Base-by-base conservation (phyloP, 1,140 invertebrate species). In the Ceratina australensis region DNA sequence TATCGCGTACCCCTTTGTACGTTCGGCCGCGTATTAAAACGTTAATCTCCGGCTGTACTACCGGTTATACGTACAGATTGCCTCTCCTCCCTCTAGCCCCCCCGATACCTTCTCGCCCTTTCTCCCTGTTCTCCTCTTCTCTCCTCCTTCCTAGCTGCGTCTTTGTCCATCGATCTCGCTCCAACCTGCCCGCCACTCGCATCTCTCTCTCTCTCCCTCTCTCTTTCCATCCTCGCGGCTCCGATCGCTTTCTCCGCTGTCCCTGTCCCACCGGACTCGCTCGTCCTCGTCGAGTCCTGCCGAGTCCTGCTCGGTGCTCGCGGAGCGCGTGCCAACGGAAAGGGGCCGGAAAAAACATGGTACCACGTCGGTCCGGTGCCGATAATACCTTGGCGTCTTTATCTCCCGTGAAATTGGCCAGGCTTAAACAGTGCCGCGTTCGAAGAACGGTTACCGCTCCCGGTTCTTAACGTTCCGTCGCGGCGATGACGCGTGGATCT, bases 11-110 rank as follows among this genome's bases (percentile, higher is more conserved):
- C 73, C 71, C 82, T 88, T 83, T 84, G 80, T 69, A 74, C 63
- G 68, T 71, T 59, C 61, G 81, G 81, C 78, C 72, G 82, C 79
- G 75, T 89, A 90, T 90, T 90, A 88, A 90, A 89, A 90, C 84
- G 87, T 90, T 91, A 89, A 90, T 90, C 87, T 86, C 76, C 79
- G 57, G 76, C 75, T 82, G 82, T 83, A 89, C 87, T 89, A 90
- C 86, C 86, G 87, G 89, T 90, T 90, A 87, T 88, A 87, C 78
- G 80, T 88, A 86, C 72, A 83, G 74, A 87, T 86, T 79, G 72
- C 52, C 68, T 72, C 76, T 72, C 68, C 33, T 42, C 33, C 3
- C 28, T 33, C 28, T 33, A 33, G 5, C 28, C 33, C 50, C 54
- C 68, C 72, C 68, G 28, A 22, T 56, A 69, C 18, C 61, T 66